phyloP scores from a whole-genome alignment of 2,113 vertebrate species.

The Condylura cristata region DNA sequence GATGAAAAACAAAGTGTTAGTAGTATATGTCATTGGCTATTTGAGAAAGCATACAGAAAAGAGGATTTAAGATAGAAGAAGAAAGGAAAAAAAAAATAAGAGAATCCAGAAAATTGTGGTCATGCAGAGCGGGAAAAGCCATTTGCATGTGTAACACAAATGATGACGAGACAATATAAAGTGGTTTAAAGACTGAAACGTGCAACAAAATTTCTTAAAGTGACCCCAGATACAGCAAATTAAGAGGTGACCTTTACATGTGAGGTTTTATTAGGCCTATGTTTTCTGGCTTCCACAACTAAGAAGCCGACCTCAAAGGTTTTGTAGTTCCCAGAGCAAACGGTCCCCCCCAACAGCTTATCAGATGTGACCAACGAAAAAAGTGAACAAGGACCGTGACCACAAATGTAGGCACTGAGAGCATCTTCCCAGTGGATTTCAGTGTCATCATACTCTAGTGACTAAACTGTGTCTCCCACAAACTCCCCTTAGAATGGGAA shows the following conservation, averaged over 20 bases:
- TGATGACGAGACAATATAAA: neutral
- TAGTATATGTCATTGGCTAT: neutral
- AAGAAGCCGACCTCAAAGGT: neutral
- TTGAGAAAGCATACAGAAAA: neutral
- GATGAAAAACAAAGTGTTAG: neutral
- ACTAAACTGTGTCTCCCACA: too few species aligned
- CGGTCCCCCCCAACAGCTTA: neutral
- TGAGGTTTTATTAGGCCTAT: neutral
- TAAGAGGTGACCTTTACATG: neutral
- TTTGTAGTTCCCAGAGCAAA: neutral
- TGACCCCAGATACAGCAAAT: neutral
- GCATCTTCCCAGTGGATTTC: too few species aligned
- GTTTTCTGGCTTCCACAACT: neutral
- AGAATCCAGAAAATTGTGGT: neutral
- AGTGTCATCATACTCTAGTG: too few species aligned
- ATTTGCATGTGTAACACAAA: neutral
- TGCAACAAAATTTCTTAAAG: neutral
- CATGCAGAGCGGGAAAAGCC: neutral
- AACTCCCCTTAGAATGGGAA: too few species aligned
- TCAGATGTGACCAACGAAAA: neutral
- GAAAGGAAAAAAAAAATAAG: conserved; percentile 7
- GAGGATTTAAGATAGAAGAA: neutral
- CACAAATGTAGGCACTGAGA: too few species aligned
- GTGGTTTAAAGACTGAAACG: neutral
- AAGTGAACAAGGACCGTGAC: neutral